Evolutionary conservation across 2,888 invertebrate genomes (phyloP).

Genomic region (Drosophila yooni): DNA sequence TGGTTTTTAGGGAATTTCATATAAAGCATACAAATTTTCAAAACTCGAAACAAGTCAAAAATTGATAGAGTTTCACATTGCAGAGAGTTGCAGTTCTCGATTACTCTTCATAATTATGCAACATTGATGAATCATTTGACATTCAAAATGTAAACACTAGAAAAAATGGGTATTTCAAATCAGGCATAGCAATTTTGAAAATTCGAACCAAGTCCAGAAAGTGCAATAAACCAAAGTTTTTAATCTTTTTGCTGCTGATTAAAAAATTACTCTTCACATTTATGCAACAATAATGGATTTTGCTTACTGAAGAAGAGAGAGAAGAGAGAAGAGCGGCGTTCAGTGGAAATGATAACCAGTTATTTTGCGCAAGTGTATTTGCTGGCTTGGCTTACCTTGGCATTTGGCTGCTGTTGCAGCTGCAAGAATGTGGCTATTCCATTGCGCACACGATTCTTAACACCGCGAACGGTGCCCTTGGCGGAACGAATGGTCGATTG

Average conservation of each 20-base stretch:
- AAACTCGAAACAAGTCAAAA: neutral
- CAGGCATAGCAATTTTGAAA: too few species aligned
- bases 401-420: constrained; percentile 89
- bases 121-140: too few species aligned
- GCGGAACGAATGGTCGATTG: constrained; percentile 94
- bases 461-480: constrained; percentile 96
- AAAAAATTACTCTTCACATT: neutral
- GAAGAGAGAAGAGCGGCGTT: neutral
- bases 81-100: too few species aligned
- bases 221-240: too few species aligned
- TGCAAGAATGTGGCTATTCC: constrained; percentile 97
- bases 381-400: constrained; percentile 88
- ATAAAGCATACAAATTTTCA: neutral
- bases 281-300: neutral
- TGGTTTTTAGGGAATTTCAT: neutral
- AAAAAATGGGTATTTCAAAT: too few species aligned
- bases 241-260: neutral
- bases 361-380: neutral
- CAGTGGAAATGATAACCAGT: neutral
- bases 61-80: too few species aligned
- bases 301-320: neutral
- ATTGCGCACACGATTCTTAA: constrained; percentile 96
- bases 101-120: too few species aligned
- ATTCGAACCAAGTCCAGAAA: too few species aligned
- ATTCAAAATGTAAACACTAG: too few species aligned